Evolutionary conservation across 2,113 vertebrate genomes (phyloP).

Genomic region (Melanerpes formicivorus): DNA sequence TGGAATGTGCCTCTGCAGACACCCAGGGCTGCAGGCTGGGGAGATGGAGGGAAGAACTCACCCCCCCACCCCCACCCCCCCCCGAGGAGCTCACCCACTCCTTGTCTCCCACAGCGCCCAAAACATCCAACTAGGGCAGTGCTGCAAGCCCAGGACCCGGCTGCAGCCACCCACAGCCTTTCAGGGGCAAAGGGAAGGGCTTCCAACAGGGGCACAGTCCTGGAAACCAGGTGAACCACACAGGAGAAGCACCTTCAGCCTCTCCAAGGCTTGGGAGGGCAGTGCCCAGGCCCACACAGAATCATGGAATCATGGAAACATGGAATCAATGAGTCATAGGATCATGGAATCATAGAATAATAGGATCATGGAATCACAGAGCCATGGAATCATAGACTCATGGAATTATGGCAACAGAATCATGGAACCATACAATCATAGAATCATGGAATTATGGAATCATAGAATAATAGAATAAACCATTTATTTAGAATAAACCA

Average conservation of each 20-base stretch:
- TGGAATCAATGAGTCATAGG: too few relatives aligned
- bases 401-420: too few relatives aligned
- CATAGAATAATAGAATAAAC: too few relatives aligned
- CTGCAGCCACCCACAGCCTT: not conserved
- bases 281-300: not conserved
- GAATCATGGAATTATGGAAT: too few relatives aligned
- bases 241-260: not conserved
- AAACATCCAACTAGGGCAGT: fast-evolving
- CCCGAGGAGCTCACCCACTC: not conserved
- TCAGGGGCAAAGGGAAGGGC: not conserved
- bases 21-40: not conserved
- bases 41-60: fast-evolving
- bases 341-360: too few relatives aligned
- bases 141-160: not conserved
- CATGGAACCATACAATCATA: too few relatives aligned
- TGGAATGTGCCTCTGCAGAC: conserved; percentile 39
- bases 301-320: too few relatives aligned
- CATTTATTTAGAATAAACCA: too few relatives aligned
- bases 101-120: not conserved
- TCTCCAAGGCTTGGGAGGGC: not conserved
- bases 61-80: too few relatives aligned
- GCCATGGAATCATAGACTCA: too few relatives aligned
- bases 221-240: fast-evolving
- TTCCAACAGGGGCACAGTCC: not conserved
- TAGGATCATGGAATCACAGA: too few relatives aligned